Conservation (phyloP, 2,888 invertebrate species). For the Automeris io region DNA sequence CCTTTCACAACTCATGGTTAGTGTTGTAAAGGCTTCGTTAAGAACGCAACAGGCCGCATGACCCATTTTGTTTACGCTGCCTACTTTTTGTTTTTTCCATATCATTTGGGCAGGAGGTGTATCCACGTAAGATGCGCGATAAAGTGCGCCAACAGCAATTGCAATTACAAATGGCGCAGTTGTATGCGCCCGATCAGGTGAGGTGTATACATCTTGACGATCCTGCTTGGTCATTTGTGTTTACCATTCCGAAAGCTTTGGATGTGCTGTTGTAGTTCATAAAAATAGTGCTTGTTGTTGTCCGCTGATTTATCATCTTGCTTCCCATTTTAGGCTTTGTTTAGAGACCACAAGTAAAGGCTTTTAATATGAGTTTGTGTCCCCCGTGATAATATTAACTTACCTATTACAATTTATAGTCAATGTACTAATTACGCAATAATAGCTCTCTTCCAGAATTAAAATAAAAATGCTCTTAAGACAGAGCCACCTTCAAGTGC, state of each 20-base stretch:
- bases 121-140: constrained; percentile 89
- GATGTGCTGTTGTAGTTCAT: constrained; percentile 72
- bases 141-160: constrained; percentile 83
- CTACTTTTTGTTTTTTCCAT: constrained; percentile 76
- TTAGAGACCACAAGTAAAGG: constrained; percentile 17
- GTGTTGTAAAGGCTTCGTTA: constrained; percentile 47
- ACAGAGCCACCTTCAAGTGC: not conserved
- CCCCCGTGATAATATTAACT: constrained; percentile 13
- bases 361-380: constrained; percentile 6
- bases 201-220: constrained; percentile 58
- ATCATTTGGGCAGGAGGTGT: constrained; percentile 83
- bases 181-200: constrained; percentile 75
- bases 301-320: constrained; percentile 44
- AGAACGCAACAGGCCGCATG: constrained; percentile 61
- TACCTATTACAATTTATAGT: constrained; percentile 14
- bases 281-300: constrained; percentile 52
- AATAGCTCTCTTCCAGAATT: constrained; percentile 8
- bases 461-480: not conserved
- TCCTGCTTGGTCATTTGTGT: constrained; percentile 59
- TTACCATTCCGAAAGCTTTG: constrained; percentile 61
- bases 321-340: constrained; percentile 38
- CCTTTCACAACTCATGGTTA: constrained; percentile 32
- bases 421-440: constrained; percentile 24
- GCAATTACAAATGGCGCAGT: constrained; percentile 77
- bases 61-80: constrained; percentile 73